phyloP scores from a whole-genome alignment of 2,797 vertebrate species.

The Falco concolor region DNA sequence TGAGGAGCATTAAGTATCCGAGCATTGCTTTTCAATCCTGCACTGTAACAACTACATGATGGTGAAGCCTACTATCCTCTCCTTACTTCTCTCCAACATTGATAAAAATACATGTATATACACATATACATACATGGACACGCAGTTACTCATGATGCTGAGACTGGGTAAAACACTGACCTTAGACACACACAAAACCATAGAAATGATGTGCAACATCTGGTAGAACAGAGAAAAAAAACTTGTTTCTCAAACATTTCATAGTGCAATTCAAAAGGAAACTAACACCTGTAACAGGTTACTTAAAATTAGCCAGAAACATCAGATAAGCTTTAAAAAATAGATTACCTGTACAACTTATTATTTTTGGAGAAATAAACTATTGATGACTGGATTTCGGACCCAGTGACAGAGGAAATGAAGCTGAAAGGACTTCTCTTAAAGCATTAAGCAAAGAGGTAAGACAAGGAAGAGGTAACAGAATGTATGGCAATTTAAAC shows the following conservation, averaged over 20 bases:
- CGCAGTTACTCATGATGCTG: background rate
- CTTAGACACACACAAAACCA: background rate
- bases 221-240: background rate
- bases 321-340: constrained; percentile 12
- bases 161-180: background rate
- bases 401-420: constrained; percentile 48
- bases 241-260: background rate
- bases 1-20: background rate
- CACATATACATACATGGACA: background rate
- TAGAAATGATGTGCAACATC: background rate
- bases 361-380: constrained; percentile 34
- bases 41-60: rapidly evolving
- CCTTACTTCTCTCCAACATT: background rate
- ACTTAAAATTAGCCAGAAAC: background rate
- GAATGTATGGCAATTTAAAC: background rate
- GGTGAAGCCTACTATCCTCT: background rate
- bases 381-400: constrained; percentile 44
- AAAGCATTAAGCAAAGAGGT: constrained; percentile 2
- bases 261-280: background rate
- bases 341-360: constrained; percentile 52
- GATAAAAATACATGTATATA: rapidly evolving
- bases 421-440: constrained; percentile 51
- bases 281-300: background rate
- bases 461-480: constrained; percentile 19
- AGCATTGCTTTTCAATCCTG: background rate